These are phyloP conservation scores for human DNA, from an alignment of 2,113 vertebrate species.

Conservation along the genomic window DNA sequence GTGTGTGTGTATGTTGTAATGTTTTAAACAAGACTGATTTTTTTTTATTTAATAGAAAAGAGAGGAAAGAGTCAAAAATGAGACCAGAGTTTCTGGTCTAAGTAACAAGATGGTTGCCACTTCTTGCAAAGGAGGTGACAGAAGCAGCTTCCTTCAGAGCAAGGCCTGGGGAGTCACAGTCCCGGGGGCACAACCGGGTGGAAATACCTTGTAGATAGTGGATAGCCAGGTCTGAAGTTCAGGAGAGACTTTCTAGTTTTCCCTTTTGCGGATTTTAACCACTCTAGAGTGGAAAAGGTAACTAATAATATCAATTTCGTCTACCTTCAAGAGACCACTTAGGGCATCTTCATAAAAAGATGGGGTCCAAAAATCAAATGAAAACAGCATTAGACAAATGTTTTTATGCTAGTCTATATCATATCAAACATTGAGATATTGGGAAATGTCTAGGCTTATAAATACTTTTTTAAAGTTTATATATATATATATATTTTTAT, in stretches of 20 bases:
- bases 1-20: neutral
- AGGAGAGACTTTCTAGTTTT: neutral
- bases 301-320: neutral
- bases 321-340: neutral
- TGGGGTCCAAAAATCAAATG: neutral
- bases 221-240: neutral
- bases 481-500: too few species aligned
- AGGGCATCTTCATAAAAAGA: neutral
- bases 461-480: neutral
- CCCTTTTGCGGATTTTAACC: neutral
- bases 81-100: neutral
- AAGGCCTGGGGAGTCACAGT: neutral
- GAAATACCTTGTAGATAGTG: neutral
- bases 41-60: neutral
- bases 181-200: neutral
- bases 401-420: neutral
- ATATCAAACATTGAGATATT: constrained; percentile 10
- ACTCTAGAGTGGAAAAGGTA: neutral
- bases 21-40: constrained; percentile 17
- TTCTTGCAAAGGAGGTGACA: neutral
- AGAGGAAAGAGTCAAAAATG: neutral
- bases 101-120: neutral
- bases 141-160: neutral
- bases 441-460: neutral
- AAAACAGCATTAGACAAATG: neutral